These are phyloP conservation scores for Tetrax tetrax DNA, from an alignment of 2,113 vertebrate species.

Conservation along the genomic window DNA sequence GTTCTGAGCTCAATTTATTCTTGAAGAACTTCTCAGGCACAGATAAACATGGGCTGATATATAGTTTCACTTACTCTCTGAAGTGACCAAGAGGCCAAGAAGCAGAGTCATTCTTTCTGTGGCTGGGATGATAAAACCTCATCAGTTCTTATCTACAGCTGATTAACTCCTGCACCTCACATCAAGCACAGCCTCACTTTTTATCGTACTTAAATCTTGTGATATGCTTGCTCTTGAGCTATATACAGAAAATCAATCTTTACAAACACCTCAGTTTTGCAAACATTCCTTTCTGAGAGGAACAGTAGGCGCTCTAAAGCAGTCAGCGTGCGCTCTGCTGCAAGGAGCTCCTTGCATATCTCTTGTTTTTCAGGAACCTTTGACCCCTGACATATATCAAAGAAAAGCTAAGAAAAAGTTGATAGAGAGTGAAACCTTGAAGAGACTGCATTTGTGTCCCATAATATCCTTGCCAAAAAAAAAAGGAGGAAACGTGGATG, in stretches of 20 bases:
- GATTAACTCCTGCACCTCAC: constrained; percentile 28
- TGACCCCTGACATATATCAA: not conserved
- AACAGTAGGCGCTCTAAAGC: not conserved
- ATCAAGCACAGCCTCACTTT: constrained; percentile 31
- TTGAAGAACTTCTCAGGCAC: constrained; percentile 21
- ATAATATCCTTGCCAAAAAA: not conserved
- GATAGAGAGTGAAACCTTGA: constrained; percentile 35
- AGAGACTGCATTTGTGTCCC: not conserved
- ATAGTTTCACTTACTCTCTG: not conserved
- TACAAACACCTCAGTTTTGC: constrained; percentile 19
- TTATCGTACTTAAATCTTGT: constrained; percentile 44
- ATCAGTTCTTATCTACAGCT: constrained; percentile 54
- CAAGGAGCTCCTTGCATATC: not conserved
- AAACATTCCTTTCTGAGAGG: not conserved
- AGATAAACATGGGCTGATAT: constrained; percentile 18
- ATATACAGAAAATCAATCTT: constrained; percentile 37
- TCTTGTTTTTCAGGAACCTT: not conserved
- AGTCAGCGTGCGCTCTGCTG: not conserved
- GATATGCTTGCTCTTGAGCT: constrained; percentile 31
- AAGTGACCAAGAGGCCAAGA: constrained; percentile 44
- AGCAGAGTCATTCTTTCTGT: not conserved
- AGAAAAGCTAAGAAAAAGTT: not conserved
- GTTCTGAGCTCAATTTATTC: constrained; percentile 33
- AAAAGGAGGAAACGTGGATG: not conserved
- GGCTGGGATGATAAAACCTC: constrained; percentile 4